Evolutionary conservation across 2,888 invertebrate species (phyloP).

Genomic region (Zootermopsis nevadensis): DNA sequence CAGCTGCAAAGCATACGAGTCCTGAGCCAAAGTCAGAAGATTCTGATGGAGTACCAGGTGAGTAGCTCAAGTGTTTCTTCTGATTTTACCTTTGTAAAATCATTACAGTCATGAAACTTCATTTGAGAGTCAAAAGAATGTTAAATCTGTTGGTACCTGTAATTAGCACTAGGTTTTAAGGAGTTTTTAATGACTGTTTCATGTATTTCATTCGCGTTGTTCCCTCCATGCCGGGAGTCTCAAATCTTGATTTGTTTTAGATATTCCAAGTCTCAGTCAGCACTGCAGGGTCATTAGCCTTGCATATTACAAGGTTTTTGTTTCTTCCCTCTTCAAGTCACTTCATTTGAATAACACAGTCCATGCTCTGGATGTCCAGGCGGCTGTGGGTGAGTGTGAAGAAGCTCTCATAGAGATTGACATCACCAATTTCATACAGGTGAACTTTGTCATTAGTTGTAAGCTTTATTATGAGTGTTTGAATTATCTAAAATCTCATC

Average conservation of each 20-base stretch:
- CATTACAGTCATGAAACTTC: neutral
- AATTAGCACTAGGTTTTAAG: no score
- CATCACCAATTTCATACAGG: conserved; percentile 74
- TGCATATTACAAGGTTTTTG: conserved; percentile 73
- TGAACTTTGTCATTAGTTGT: conserved; percentile 47
- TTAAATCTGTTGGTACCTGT: no score
- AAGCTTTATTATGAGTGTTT: neutral
- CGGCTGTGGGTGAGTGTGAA: conserved; percentile 77
- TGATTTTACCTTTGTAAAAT: neutral
- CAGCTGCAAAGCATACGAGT: conserved; percentile 59
- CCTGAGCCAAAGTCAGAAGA: conserved; percentile 67
- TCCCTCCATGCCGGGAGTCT: no score
- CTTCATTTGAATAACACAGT: conserved; percentile 70
- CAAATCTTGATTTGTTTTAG: conserved; percentile 6
- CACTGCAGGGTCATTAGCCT: conserved; percentile 71
- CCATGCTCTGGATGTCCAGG: conserved; percentile 73
- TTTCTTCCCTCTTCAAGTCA: conserved; percentile 71
- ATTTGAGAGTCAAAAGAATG: no score
- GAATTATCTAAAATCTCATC: no score
- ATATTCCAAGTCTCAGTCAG: conserved; percentile 61
- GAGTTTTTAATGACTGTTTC: no score
- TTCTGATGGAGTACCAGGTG: conserved; percentile 60
- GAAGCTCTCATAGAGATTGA: conserved; percentile 75
- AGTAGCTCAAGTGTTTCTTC: neutral
- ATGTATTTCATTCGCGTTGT: no score